Conservation (phyloP, 2,888 invertebrate species). For the Synanthedon myopaeformis region DNA sequence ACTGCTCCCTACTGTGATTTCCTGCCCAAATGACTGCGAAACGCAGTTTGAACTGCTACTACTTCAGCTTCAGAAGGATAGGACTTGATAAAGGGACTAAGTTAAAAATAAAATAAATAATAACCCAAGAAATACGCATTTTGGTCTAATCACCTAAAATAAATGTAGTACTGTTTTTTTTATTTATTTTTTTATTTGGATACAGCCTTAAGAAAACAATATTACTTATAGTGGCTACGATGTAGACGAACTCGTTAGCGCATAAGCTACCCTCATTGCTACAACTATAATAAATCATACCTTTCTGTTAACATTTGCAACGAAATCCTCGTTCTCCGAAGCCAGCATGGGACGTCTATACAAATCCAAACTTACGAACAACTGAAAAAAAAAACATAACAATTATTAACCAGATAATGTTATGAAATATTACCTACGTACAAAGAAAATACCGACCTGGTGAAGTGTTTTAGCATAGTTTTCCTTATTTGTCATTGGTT, state of each 20-base stretch:
- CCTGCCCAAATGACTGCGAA: too few species aligned
- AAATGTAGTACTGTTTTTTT: too few species aligned
- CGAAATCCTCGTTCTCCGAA: constrained; percentile 68
- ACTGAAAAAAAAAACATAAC: constrained; percentile 28
- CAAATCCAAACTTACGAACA: constrained; percentile 54
- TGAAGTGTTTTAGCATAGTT: constrained; percentile 53
- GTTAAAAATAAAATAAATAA: too few species aligned
- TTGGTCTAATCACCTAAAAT: too few species aligned
- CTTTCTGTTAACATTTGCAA: constrained; percentile 70
- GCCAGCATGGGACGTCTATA: constrained; percentile 60
- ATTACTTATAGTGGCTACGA: background rate
- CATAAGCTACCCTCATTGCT: background rate
- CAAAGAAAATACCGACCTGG: constrained; percentile 27
- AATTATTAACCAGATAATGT: too few species aligned
- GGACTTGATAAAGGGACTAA: too few species aligned
- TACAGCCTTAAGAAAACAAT: background rate
- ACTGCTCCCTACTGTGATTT: too few species aligned
- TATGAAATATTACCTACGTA: too few species aligned
- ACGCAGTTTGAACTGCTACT: too few species aligned
- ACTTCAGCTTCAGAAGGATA: too few species aligned
- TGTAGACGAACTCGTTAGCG: background rate
- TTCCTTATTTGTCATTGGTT: constrained; percentile 24
- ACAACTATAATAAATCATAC: constrained; percentile 24
- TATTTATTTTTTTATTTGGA: too few species aligned
- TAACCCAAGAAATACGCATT: too few species aligned